Percentiles rank a stretch among this genome's conserved stretches.
These are phyloP conservation scores for Corythaixoides concolor DNA, from an alignment of 2,113 vertebrate genomes.

Conservation along the genomic window DNA sequence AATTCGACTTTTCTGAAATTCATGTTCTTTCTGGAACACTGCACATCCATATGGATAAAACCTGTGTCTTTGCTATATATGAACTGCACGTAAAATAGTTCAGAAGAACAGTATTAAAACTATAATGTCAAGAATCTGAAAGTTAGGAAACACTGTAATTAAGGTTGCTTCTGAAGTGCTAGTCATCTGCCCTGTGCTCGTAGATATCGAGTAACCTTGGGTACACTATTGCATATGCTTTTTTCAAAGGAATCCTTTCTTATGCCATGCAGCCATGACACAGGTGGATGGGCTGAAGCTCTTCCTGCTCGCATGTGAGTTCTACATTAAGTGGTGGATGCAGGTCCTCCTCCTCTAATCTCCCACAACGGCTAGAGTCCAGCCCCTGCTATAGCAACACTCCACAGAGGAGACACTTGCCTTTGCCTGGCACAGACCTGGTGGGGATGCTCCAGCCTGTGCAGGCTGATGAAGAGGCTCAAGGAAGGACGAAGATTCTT, in stretches of 20 bases:
- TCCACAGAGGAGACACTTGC: background rate
- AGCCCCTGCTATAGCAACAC: background rate
- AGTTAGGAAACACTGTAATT: background rate
- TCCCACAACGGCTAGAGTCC: background rate
- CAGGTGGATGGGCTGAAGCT: background rate
- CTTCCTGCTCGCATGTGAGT: background rate
- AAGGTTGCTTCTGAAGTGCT: background rate
- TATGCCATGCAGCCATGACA: background rate
- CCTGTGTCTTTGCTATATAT: background rate
- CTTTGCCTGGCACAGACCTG: background rate
- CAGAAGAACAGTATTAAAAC: background rate
- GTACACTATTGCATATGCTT: background rate
- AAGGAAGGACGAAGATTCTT: fast-evolving
- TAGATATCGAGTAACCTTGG: fast-evolving
- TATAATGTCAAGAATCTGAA: background rate
- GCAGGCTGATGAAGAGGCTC: background rate
- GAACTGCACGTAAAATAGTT: background rate
- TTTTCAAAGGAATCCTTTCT: background rate
- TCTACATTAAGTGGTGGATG: background rate
- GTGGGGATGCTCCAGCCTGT: background rate
- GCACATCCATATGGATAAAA: background rate
- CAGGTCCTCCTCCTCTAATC: background rate
- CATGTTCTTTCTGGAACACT: background rate
- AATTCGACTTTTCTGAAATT: background rate
- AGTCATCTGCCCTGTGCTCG: fast-evolving